Evolutionary conservation across 2,113 vertebrate genomes (phyloP).

Genomic region (Xiphias gladius): DNA sequence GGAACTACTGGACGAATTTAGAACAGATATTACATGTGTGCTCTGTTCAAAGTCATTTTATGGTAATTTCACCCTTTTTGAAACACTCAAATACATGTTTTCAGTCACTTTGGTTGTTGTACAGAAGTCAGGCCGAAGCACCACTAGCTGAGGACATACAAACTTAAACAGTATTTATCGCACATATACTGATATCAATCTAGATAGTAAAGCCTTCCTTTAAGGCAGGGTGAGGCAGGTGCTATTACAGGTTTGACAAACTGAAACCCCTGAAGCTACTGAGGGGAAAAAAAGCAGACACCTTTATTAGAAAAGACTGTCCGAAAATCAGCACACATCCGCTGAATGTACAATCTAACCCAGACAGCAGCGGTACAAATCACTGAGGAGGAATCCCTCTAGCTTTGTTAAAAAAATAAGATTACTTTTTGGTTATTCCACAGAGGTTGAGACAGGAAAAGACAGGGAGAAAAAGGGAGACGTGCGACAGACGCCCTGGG

Average conservation of each 20-base stretch:
- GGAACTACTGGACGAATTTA: not conserved
- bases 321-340: not conserved
- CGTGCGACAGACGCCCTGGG: conserved; percentile 28
- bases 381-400: conserved; percentile 20
- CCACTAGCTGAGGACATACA: not conserved
- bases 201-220: conserved; percentile 21
- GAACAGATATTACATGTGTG: not conserved
- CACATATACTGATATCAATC: conserved; percentile 6
- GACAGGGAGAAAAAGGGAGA: conserved; percentile 2
- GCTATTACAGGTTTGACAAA: conserved; percentile 50
- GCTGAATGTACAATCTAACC: not conserved
- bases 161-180: not conserved
- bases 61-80: not conserved
- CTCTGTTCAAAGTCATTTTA: not conserved
- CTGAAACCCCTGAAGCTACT: conserved; percentile 26
- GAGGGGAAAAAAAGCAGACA: conserved; percentile 1
- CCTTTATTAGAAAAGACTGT: conserved; percentile 28
- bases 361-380: conserved; percentile 9
- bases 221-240: conserved; percentile 21
- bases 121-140: not conserved
- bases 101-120: not conserved
- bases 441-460: conserved; percentile 6
- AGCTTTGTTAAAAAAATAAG: conserved; percentile 35
- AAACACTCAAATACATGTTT: not conserved
- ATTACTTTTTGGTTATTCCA: conserved; percentile 28